phyloP scores from a whole-genome alignment of 2,113 vertebrate genomes.

The Silurus glanis region DNA sequence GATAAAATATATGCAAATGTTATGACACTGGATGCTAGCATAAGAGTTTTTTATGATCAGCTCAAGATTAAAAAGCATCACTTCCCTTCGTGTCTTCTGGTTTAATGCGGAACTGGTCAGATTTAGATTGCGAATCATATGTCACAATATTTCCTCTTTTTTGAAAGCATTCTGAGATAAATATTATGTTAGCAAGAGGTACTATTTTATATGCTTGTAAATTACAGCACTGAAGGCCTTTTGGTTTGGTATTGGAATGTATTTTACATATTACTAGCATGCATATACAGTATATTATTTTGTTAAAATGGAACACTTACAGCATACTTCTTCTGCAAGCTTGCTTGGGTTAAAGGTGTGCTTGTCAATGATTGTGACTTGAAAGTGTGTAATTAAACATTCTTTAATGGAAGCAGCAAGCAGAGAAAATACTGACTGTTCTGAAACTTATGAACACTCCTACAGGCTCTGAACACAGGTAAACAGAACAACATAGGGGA shows the following conservation, averaged over 20 bases:
- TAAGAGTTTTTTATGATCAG: conserved; percentile 57
- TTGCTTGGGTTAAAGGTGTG: neutral
- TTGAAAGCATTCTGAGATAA: conserved; percentile 36
- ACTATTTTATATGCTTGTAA: conserved; percentile 47
- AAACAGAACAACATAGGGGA: no score
- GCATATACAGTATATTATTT: conserved; percentile 23
- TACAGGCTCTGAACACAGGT: no score
- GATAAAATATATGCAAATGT: conserved; percentile 60
- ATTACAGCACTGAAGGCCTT: conserved; percentile 32
- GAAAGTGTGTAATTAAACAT: no score
- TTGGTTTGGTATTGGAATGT: conserved; percentile 34
- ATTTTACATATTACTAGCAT: conserved; percentile 27
- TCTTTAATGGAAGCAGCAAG: no score
- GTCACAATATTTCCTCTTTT: conserved; percentile 50
- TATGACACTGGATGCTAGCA: conserved; percentile 53
- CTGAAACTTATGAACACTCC: no score
- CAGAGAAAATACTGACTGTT: no score
- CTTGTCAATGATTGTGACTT: no score
- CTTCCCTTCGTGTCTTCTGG: conserved; percentile 50
- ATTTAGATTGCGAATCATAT: conserved; percentile 53
- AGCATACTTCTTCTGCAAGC: neutral
- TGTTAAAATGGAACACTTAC: neutral
- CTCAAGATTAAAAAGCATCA: conserved; percentile 58
- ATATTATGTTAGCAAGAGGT: conserved; percentile 46
- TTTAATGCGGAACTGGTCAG: conserved; percentile 53